Evolutionary conservation across 2,113 vertebrate species (phyloP), one percentile per base, ranked within the genome.

Genomic region (Rallus limicola): DNA sequence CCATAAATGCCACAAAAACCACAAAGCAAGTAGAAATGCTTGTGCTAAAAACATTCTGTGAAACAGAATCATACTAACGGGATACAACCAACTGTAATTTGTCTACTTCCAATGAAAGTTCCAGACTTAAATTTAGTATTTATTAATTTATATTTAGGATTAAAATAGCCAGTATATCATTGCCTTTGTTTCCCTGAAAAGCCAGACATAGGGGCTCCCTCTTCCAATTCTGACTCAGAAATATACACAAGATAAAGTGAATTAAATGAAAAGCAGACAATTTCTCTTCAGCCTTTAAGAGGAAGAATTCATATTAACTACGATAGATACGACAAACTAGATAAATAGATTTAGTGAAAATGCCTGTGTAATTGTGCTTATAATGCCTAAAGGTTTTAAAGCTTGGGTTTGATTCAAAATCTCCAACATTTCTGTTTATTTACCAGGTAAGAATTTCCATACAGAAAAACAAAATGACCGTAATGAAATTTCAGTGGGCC

Each of bases 301-400:
- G 15, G 12, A 60, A 84, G 17, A 85, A 90, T 24, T 86, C 40
- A 85, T 55, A 48, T 6, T 12, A 34, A 31, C 42, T 23, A 4
- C 10, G 34, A 60, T 2, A 50, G 11, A 24, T 26, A 93, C 31
- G 36, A 74, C 5, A 58, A 88, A 71, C 1, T 25, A 26, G 26
- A 23, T 53, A 92, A 86, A 76, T 0, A 56, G 46, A 29, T 44
- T 38, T 11, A 84, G 34, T 17, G 46, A 67, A 90, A 95, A 52
- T 9, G 24, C 12, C 31, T 0, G 1, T 19, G 31, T 7, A 2
- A 20, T 65, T 81, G 38, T 38, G 34, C 42, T 71, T 24, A 20
- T 17, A 55, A 46, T 13, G 13, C 10, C 56, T 48, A 8, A 19
- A 53, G 71, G 16, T 70, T 83, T 59, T 36, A 48, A 81, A 50